A percentile compares a stretch with the other conserved stretches of the same genome.
Evolutionary conservation across 2,797 vertebrate genomes (phyloP).

Genomic region (Spinus pinus): DNA sequence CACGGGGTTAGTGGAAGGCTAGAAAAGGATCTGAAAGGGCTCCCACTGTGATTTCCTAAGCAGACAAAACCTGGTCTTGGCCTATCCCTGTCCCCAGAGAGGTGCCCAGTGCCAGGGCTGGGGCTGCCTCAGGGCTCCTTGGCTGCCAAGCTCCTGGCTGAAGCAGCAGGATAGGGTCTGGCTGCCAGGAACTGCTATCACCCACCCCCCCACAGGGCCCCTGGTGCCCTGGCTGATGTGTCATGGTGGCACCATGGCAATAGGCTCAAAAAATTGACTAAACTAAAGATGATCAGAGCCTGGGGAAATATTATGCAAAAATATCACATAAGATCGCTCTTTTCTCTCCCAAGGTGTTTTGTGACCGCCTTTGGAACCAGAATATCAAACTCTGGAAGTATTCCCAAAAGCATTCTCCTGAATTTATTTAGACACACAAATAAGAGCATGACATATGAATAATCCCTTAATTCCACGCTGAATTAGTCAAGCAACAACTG

Average conservation of each 20-base stretch:
- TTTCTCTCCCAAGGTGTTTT: not conserved
- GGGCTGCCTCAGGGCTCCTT: not conserved
- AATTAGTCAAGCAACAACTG: not conserved
- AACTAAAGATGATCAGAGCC: not conserved
- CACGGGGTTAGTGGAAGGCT: not conserved
- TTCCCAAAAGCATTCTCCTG: not conserved
- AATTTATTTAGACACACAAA: not conserved
- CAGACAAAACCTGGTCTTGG: not conserved
- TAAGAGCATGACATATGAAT: not conserved
- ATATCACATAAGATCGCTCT: accelerated
- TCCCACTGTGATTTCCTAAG: not conserved
- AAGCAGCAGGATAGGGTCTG: not conserved
- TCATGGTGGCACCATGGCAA: not conserved
- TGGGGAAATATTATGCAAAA: not conserved
- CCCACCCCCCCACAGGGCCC: no score
- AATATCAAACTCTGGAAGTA: not conserved
- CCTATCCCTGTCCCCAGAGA: not conserved
- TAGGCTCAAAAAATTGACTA: not conserved
- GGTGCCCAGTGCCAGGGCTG: not conserved
- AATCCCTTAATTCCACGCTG: not conserved
- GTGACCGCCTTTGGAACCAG: not conserved
- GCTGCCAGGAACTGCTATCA: not conserved
- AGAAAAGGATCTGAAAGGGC: not conserved
- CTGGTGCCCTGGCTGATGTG: not conserved
- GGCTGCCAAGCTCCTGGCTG: not conserved